phyloP scores from a whole-genome alignment of 1,140 invertebrate species.

The Bombus vancouverensis region DNA sequence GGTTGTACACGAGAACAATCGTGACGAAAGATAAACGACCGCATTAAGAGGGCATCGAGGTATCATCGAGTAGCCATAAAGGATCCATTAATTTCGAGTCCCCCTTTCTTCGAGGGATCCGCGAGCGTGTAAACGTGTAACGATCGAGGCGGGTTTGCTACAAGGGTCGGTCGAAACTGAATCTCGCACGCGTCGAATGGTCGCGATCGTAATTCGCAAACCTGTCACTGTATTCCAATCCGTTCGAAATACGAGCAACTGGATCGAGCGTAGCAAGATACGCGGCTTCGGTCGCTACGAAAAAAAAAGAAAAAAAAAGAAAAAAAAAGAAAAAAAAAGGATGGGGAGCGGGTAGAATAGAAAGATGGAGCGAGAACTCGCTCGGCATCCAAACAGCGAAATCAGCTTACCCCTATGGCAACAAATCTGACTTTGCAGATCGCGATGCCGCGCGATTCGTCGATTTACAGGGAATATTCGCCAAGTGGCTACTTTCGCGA shows the following conservation, averaged over 20 bases:
- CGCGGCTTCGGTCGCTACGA: background rate
- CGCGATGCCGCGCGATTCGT: background rate
- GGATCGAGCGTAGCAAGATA: background rate
- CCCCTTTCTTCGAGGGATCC: background rate
- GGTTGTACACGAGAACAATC: background rate
- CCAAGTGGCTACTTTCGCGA: background rate
- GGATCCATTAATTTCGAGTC: conserved; percentile 10
- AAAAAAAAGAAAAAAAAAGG: no score
- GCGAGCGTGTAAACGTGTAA: background rate
- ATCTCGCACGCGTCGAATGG: conserved; percentile 15
- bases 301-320: background rate
- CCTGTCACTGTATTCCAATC: conserved; percentile 51
- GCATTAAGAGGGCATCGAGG: conserved; percentile 18
- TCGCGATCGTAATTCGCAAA: conserved; percentile 53
- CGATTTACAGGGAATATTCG: background rate
- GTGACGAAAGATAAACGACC: conserved; percentile 8
- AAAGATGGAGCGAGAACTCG: background rate
- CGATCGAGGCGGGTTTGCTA: conserved; percentile 1
- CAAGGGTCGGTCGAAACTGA: background rate
- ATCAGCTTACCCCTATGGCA: conserved; percentile 63
- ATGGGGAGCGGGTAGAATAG: background rate
- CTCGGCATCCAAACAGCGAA: conserved; percentile 36
- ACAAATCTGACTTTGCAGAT: conserved; percentile 62
- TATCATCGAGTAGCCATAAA: conserved; percentile 22
- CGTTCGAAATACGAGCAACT: conserved; percentile 40